phyloP scores from a whole-genome alignment of 1,140 invertebrate species.

The Thalassaphorura encarpata region DNA sequence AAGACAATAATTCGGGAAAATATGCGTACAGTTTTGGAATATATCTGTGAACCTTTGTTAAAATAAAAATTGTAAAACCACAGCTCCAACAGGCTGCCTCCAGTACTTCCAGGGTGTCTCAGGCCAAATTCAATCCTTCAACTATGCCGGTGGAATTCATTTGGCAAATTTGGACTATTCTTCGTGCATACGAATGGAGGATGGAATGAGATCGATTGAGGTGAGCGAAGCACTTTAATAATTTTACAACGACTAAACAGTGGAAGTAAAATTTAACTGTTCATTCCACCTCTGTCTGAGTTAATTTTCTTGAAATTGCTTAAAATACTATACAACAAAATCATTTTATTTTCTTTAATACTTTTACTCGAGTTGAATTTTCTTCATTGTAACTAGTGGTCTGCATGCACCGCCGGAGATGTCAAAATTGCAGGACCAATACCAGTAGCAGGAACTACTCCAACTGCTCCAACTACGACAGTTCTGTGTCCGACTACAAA shows the following conservation, averaged over 20 bases:
- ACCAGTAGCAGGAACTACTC: not conserved
- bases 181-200: conserved; percentile 27
- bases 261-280: too few species aligned
- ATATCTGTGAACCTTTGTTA: too few species aligned
- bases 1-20: too few species aligned
- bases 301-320: too few species aligned
- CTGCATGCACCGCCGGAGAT: conserved; percentile 14
- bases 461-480: too few species aligned
- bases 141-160: conserved; percentile 23
- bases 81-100: conserved; percentile 31
- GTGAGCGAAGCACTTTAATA: too few species aligned
- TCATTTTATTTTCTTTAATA: too few species aligned
- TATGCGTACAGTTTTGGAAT: too few species aligned
- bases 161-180: conserved; percentile 28
- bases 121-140: conserved; percentile 29
- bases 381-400: conserved; percentile 23
- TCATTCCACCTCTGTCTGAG: too few species aligned
- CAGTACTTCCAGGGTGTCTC: conserved; percentile 31
- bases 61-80: too few species aligned
- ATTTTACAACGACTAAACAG: too few species aligned
- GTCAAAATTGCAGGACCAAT: conserved; percentile 14
- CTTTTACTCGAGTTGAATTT: not conserved
- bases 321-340: too few species aligned
- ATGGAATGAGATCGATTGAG: conserved; percentile 32
- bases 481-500: not conserved